Conservation (phyloP, 2,113 vertebrate species). For the Takifugu bimaculatus region DNA sequence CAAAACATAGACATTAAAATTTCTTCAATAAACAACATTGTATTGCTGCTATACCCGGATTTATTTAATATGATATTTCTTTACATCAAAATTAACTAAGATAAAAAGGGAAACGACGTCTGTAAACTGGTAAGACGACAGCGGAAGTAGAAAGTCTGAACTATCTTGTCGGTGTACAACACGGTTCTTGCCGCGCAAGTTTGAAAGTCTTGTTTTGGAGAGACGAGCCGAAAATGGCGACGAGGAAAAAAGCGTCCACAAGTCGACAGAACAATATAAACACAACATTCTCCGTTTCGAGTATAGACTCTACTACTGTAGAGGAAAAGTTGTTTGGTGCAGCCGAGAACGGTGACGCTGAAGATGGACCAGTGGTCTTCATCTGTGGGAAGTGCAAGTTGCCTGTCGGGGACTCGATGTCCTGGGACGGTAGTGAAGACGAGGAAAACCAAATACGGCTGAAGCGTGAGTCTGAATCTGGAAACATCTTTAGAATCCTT, state of each 20-base stretch:
- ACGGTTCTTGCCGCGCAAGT: slow-evolving; percentile 23
- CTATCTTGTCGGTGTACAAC: not conserved
- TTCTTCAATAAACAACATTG: not conserved
- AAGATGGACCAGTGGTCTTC: slow-evolving; percentile 67
- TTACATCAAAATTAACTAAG: not conserved
- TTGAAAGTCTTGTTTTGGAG: slow-evolving; percentile 16
- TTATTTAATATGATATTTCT: no score
- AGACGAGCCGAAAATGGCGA: slow-evolving; percentile 39
- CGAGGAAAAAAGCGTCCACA: not conserved
- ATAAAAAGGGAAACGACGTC: not conserved
- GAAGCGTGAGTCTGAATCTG: slow-evolving; percentile 53
- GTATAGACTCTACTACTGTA: slow-evolving; percentile 1
- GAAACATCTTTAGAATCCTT: no score
- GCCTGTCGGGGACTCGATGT: slow-evolving; percentile 69
- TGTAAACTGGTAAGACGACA: slow-evolving; percentile 7
- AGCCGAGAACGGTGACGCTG: slow-evolving; percentile 18
- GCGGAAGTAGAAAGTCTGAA: not conserved
- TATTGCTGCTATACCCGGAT: no score
- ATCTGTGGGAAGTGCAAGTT: slow-evolving; percentile 69
- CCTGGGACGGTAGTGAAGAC: slow-evolving; percentile 73
- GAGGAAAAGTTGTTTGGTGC: slow-evolving; percentile 24
- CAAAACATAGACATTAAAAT: not conserved
- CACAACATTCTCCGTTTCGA: slow-evolving; percentile 19
- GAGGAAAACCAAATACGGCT: slow-evolving; percentile 64
- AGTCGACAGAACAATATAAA: not conserved